Conservation (phyloP, 2,888 invertebrate species). For the Listrodromus nycthemerus region DNA sequence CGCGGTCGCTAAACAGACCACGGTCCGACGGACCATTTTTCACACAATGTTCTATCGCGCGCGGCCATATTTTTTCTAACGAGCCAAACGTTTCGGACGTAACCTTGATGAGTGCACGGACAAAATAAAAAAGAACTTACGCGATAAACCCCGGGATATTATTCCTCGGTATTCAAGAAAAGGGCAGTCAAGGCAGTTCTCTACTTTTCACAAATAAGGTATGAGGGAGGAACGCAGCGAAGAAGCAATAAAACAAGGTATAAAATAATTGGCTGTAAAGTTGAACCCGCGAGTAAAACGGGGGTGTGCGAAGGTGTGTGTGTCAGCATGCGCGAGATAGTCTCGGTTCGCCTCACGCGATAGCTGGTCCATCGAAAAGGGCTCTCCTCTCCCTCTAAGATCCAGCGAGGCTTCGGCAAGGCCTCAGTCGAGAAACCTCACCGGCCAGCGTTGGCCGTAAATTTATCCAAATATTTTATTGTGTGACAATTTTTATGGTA, state of each 20-base stretch:
- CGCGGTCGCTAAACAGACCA: not conserved
- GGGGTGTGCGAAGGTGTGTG: conserved; percentile 48
- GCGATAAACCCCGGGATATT: conserved; percentile 10
- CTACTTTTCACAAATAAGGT: conserved; percentile 33
- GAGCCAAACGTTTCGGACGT: not conserved
- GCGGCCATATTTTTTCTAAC: not conserved
- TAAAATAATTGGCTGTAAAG: conserved; percentile 84
- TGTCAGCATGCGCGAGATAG: conserved; percentile 24
- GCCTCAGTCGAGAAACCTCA: conserved; percentile 44
- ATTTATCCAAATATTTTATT: conserved; percentile 83
- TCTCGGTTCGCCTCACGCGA: conserved; percentile 18
- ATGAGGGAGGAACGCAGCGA: conserved; percentile 20
- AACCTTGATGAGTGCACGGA: not conserved
- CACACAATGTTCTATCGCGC: not conserved
- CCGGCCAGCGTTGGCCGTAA: conserved; percentile 75
- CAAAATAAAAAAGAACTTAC: not conserved
- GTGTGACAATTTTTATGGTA: conserved; percentile 84
- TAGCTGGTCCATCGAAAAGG: conserved; percentile 46
- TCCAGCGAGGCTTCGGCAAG: conserved; percentile 17
- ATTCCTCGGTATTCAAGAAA: conserved; percentile 13
- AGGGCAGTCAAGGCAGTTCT: not conserved
- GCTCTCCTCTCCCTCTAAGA: conserved; percentile 27
- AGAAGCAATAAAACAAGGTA: conserved; percentile 79
- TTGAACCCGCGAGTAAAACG: conserved; percentile 72
- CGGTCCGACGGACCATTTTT: not conserved